These are phyloP conservation scores for Conus betulinus DNA, from an alignment of 1,140 invertebrate species.

Conservation along the genomic window DNA sequence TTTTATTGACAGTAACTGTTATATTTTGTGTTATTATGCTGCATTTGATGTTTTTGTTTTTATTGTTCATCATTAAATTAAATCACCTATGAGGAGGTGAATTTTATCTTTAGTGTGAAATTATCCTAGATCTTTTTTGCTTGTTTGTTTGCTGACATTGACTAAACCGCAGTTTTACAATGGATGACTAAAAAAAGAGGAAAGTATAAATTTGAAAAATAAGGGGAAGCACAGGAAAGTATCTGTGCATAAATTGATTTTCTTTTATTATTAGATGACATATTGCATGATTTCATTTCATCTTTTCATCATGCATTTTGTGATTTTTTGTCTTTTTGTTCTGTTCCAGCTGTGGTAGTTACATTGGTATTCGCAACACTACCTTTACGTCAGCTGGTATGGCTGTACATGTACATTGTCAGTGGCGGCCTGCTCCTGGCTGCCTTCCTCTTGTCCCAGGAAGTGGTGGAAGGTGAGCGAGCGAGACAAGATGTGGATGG, in stretches of 20 bases:
- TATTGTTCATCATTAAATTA: no score
- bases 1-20: no score
- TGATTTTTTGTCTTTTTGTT: slow-evolving; percentile 39
- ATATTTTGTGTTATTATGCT: no score
- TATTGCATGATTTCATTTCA: not conserved
- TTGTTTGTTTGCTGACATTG: no score
- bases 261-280: not conserved
- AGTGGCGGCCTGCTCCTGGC: slow-evolving; percentile 74
- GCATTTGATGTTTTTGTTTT: no score
- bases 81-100: no score
- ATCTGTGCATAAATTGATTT: not conserved
- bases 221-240: no score
- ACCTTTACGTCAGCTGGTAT: slow-evolving; percentile 76
- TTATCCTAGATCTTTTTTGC: no score
- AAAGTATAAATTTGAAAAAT: no score
- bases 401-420: slow-evolving; percentile 78
- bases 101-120: no score
- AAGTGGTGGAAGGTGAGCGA: slow-evolving; percentile 75
- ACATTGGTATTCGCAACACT: slow-evolving; percentile 77
- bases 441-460: slow-evolving; percentile 76
- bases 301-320: not conserved
- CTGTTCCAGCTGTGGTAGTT: slow-evolving; percentile 77
- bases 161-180: no score
- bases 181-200: no score
- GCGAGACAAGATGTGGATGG: slow-evolving; percentile 57